These are phyloP conservation scores for Leucophenga maculata DNA, from an alignment of 2,888 invertebrate species.

Conservation along the genomic window DNA sequence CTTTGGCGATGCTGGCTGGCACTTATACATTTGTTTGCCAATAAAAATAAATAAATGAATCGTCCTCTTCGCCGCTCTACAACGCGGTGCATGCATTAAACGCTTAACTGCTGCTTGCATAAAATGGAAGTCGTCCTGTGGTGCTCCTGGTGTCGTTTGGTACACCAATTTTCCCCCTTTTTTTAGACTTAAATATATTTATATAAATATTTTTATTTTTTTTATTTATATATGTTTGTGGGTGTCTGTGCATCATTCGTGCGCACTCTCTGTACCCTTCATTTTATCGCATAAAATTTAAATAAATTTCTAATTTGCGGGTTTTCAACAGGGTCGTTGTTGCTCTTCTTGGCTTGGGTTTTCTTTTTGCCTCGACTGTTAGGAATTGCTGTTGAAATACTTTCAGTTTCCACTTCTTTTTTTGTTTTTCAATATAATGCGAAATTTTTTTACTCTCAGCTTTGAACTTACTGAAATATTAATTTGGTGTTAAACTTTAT, in stretches of 20 bases:
- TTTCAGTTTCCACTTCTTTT: slow-evolving; percentile 19
- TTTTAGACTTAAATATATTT: not conserved
- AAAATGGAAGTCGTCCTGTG: too few species aligned
- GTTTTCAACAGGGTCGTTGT: slow-evolving; percentile 27
- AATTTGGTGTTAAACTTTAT: slow-evolving; percentile 64
- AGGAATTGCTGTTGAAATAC: not conserved
- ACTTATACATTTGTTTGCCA: slow-evolving; percentile 5
- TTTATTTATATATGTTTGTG: not conserved
- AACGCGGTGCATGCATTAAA: too few species aligned
- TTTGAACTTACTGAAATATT: slow-evolving; percentile 49
- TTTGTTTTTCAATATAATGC: slow-evolving; percentile 46
- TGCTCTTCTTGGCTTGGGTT: not conserved
- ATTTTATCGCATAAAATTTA: slow-evolving; percentile 56
- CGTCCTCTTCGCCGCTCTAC: too few species aligned
- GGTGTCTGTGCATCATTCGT: slow-evolving; percentile 34
- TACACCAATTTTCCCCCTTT: too few species aligned
- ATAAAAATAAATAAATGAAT: slow-evolving; percentile 3
- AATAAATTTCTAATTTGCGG: slow-evolving; percentile 63
- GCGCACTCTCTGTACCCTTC: not conserved
- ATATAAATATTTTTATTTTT: not conserved
- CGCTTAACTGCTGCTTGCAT: too few species aligned
- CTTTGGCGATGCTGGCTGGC: slow-evolving; percentile 30
- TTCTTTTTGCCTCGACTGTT: slow-evolving; percentile 4
- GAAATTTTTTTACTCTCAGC: slow-evolving; percentile 13
- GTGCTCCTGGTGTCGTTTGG: too few species aligned